These are phyloP conservation scores for Synchiropus splendidus DNA, from an alignment of 2,113 vertebrate species.

Conservation along the genomic window DNA sequence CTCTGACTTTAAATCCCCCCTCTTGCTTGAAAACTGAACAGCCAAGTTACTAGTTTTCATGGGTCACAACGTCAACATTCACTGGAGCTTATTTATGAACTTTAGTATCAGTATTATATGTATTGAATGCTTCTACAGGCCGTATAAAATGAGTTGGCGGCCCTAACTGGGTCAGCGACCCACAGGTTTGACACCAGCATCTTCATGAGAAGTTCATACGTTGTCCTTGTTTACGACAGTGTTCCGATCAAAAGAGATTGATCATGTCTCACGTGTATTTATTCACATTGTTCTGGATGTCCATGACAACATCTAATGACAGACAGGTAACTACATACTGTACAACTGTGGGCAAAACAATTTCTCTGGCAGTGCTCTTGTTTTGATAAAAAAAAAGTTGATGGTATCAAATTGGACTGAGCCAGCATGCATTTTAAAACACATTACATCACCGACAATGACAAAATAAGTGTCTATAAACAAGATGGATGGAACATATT, in stretches of 20 bases:
- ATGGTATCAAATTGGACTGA: slow-evolving; percentile 70
- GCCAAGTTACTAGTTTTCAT: too few relatives aligned
- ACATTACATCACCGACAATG: slow-evolving; percentile 70
- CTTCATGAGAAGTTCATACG: too few relatives aligned
- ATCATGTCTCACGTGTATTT: slow-evolving; percentile 49
- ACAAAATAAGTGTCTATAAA: slow-evolving; percentile 75
- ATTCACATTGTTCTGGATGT: slow-evolving; percentile 57
- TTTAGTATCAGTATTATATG: too few relatives aligned
- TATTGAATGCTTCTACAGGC: too few relatives aligned
- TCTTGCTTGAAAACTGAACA: too few relatives aligned
- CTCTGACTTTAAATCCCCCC: too few relatives aligned
- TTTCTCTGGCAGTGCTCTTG: slow-evolving; percentile 47
- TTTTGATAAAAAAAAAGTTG: slow-evolving; percentile 68
- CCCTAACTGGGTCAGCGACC: too few relatives aligned
- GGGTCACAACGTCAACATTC: too few relatives aligned
- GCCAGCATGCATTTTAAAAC: slow-evolving; percentile 81
- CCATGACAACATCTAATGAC: slow-evolving; percentile 54
- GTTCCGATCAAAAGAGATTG: background rate
- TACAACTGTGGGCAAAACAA: slow-evolving; percentile 46
- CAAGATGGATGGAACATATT: slow-evolving; percentile 73
- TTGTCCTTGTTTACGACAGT: too few relatives aligned
- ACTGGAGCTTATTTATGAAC: too few relatives aligned
- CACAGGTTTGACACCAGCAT: too few relatives aligned
- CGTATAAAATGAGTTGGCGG: too few relatives aligned
- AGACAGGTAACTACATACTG: slow-evolving; percentile 51